Conservation (phyloP, 2,113 vertebrate genomes). For the Periophthalmus modestus region DNA sequence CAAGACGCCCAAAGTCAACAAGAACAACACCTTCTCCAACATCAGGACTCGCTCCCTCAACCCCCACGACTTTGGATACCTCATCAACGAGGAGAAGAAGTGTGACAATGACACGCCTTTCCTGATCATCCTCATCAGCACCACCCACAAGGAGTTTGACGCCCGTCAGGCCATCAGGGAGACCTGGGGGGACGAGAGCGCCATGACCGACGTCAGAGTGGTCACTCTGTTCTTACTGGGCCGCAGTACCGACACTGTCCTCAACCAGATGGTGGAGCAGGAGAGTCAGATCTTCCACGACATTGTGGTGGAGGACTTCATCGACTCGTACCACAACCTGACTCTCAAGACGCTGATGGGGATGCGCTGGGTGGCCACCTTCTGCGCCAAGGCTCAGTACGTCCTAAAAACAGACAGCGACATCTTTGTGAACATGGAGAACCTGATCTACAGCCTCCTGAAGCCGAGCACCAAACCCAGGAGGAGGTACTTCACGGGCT, state of each 20-base stretch:
- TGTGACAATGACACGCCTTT: constrained; percentile 88
- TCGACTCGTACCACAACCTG: constrained; percentile 96
- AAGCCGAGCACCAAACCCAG: constrained; percentile 94
- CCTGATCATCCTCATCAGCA: constrained; percentile 96
- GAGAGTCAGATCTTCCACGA: constrained; percentile 99
- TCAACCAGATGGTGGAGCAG: constrained; percentile 98
- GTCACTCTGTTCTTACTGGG: constrained; percentile 93
- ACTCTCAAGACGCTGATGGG: constrained; percentile 98
- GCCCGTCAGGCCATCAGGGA: constrained; percentile 97
- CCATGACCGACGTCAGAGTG: constrained; percentile 88
- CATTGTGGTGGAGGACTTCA: constrained; percentile 95
- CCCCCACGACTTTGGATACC: constrained; percentile 92
- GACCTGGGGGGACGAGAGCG: constrained; percentile 97
- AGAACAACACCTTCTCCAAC: constrained; percentile 89
- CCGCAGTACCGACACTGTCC: constrained; percentile 86
- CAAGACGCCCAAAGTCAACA: constrained; percentile 73
- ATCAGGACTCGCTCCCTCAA: constrained; percentile 95
- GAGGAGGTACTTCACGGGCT: constrained; percentile 95
- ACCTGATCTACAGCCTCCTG: constrained; percentile 94
- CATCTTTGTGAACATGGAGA: constrained; percentile 99
- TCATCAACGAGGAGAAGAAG: constrained; percentile 94
- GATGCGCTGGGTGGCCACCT: constrained; percentile 95
- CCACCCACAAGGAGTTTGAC: constrained; percentile 97
- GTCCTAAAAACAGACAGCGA: constrained; percentile 99
- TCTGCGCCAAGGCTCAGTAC: constrained; percentile 92